These are phyloP conservation scores for Ptilonorhynchus violaceus DNA, from an alignment of 2,113 vertebrate species.

Conservation along the genomic window DNA sequence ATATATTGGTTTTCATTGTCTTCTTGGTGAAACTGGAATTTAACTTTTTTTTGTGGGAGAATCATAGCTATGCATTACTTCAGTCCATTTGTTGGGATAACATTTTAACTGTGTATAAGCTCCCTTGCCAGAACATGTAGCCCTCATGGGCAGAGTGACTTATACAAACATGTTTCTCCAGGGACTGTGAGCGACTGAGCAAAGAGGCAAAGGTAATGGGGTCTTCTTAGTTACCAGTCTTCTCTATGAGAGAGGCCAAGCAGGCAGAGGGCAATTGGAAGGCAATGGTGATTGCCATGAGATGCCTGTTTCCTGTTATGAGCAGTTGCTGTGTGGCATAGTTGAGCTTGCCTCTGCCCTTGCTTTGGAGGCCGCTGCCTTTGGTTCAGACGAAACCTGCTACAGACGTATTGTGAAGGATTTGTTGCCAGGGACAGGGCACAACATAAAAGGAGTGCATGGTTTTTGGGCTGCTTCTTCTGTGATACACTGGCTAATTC, in stretches of 20 bases:
- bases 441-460: not conserved
- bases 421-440: not conserved
- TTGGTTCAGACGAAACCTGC: not conserved
- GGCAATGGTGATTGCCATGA: not conserved
- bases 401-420: not conserved
- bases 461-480: not conserved
- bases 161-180: not conserved
- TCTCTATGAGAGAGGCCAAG: not conserved
- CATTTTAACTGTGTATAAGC: not conserved
- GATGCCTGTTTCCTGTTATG: not conserved
- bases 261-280: not conserved
- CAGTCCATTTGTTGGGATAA: not conserved
- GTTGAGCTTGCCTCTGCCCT: not conserved
- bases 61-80: not conserved
- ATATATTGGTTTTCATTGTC: not conserved
- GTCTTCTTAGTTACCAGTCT: not conserved
- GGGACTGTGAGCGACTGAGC: not conserved
- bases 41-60: not conserved
- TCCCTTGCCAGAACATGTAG: not conserved
- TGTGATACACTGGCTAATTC: not conserved
- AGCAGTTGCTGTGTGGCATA: not conserved
- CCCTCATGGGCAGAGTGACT: not conserved
- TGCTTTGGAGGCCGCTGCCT: not conserved
- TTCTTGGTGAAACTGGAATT: not conserved
- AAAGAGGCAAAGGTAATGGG: not conserved